Conservation (phyloP, 2,797 vertebrate genomes). For the Scolopax bukidnonensis region DNA sequence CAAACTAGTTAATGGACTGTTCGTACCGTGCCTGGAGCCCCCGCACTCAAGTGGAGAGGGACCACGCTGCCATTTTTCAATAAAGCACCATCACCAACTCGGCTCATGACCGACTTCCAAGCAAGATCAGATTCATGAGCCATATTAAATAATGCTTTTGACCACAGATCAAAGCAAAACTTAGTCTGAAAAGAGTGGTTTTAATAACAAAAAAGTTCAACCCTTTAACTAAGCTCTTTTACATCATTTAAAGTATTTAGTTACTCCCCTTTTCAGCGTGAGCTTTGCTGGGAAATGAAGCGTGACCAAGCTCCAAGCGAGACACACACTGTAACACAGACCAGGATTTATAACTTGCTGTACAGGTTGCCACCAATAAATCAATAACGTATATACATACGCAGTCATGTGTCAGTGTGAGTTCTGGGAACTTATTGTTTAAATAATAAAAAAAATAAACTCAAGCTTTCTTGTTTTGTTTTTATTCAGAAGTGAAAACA, state of each 20-base stretch:
- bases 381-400: not conserved
- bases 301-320: not conserved
- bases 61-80: not conserved
- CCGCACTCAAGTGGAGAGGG: not conserved
- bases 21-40: not conserved
- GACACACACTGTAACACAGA: not conserved
- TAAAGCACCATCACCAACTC: not conserved
- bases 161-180: not conserved
- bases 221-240: not conserved
- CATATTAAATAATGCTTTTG: not conserved
- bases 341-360: conserved; percentile 22
- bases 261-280: not conserved
- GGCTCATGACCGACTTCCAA: not conserved
- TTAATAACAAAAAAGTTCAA: conserved; percentile 6
- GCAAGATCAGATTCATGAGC: not conserved
- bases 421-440: not conserved
- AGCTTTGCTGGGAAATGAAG: conserved; percentile 26
- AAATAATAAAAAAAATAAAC: not conserved
- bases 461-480: not conserved
- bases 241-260: not conserved
- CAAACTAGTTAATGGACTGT: not conserved
- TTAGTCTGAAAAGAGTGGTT: not conserved
- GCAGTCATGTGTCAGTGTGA: not conserved
- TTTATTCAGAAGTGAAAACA: not conserved
- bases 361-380: conserved; percentile 19